Percentiles rank a stretch among this genome's conserved stretches.
Evolutionary conservation across 2,113 vertebrate genomes (phyloP).

Genomic region (Tetrax tetrax): DNA sequence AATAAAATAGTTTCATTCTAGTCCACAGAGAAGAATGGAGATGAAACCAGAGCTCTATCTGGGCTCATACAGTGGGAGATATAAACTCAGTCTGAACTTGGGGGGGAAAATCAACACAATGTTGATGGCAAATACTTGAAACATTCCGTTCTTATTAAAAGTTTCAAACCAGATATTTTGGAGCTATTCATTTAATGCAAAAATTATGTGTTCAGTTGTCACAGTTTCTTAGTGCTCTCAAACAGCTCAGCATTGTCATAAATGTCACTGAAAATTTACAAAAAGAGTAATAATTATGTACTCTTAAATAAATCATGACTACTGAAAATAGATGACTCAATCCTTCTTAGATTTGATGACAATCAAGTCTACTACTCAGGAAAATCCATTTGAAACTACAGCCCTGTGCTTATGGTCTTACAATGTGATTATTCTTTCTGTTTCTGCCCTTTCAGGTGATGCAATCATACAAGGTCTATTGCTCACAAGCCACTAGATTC

Average conservation of each 20-base stretch:
- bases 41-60: neutral
- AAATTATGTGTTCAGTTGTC: neutral
- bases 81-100: neutral
- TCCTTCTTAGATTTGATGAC: neutral
- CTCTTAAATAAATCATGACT: neutral
- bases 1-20: neutral
- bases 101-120: neutral
- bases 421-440: neutral
- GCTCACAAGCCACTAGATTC: neutral
- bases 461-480: neutral
- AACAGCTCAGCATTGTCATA: neutral
- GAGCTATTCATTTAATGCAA: neutral
- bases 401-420: neutral
- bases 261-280: neutral
- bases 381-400: neutral
- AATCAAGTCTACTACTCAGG: neutral
- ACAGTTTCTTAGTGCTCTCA: neutral
- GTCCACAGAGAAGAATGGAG: neutral
- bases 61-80: neutral
- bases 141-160: neutral
- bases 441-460: neutral
- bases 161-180: neutral
- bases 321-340: neutral
- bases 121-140: neutral
- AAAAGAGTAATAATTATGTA: neutral